These are phyloP conservation scores for Phenacoccus solenopsis DNA, from an alignment of 1,140 invertebrate genomes.

Conservation along the genomic window DNA sequence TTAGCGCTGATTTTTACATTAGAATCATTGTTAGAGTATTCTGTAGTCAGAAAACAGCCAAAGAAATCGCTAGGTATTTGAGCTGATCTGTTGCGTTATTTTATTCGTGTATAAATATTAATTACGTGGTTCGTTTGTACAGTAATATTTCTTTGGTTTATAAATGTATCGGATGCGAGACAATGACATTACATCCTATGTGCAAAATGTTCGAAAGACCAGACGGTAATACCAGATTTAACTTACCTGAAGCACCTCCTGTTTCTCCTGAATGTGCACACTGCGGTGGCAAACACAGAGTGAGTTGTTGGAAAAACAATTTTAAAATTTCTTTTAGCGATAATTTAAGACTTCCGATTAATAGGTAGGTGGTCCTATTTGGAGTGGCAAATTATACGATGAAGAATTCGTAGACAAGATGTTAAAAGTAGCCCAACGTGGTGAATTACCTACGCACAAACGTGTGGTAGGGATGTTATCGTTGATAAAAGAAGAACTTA, in stretches of 20 bases:
- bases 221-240: constrained; percentile 46
- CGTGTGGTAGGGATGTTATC: constrained; percentile 60
- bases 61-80: constrained; percentile 58
- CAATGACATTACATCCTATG: constrained; percentile 59
- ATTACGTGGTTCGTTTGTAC: constrained; percentile 25
- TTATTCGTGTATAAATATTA: background rate
- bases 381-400: constrained; percentile 75
- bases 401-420: constrained; percentile 54
- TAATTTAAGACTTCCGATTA: too few relatives aligned
- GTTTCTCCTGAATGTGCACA: constrained; percentile 55
- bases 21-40: constrained; percentile 82
- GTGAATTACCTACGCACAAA: constrained; percentile 49
- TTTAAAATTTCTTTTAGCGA: constrained; percentile 19
- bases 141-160: constrained; percentile 76
- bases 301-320: constrained; percentile 33
- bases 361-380: constrained; percentile 85
- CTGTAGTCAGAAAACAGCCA: constrained; percentile 66
- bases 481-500: constrained; percentile 64
- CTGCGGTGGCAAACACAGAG: constrained; percentile 55
- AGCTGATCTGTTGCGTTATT: background rate
- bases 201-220: constrained; percentile 45
- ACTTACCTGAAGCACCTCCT: constrained; percentile 49
- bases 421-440: constrained; percentile 32
- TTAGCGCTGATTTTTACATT: constrained; percentile 96
- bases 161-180: constrained; percentile 79